Evolutionary conservation across 2,113 vertebrate genomes (phyloP).

Genomic region (Erythrocebus patas): DNA sequence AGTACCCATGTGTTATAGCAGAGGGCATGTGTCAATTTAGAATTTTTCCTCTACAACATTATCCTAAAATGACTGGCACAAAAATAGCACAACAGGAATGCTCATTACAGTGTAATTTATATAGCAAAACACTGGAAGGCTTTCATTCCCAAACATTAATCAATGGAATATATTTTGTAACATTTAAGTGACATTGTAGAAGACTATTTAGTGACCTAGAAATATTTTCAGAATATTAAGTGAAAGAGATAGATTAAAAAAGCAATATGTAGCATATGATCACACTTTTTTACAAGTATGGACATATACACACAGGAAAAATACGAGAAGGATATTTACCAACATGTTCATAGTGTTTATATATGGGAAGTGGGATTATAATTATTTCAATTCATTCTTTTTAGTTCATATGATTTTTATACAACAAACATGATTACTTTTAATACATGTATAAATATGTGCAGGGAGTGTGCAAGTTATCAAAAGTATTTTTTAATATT

Average conservation of each 20-base stretch:
- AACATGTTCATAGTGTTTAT: neutral
- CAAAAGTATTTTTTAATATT: neutral
- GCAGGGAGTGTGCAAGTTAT: neutral
- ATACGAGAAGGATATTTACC: neutral
- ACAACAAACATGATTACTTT: neutral
- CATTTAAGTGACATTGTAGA: constrained; percentile 19
- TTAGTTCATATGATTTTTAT: neutral
- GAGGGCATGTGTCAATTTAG: neutral
- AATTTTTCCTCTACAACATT: constrained; percentile 11
- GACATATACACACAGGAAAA: neutral
- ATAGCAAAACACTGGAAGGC: neutral
- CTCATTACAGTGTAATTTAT: neutral
- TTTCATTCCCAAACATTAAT: constrained; percentile 9
- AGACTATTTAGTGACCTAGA: neutral
- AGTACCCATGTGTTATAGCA: neutral
- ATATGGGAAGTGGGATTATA: neutral
- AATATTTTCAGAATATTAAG: constrained; percentile 38
- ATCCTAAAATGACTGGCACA: constrained; percentile 35
- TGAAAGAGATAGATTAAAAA: constrained; percentile 24
- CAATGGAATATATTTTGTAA: neutral
- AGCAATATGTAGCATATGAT: neutral
- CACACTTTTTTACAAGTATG: neutral
- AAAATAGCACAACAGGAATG: neutral
- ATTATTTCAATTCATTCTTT: neutral
- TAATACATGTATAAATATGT: neutral